Percentiles rank a stretch among this genome's conserved stretches.
Conservation (phyloP, 2,888 invertebrate species). For the Heliconius erato region DNA sequence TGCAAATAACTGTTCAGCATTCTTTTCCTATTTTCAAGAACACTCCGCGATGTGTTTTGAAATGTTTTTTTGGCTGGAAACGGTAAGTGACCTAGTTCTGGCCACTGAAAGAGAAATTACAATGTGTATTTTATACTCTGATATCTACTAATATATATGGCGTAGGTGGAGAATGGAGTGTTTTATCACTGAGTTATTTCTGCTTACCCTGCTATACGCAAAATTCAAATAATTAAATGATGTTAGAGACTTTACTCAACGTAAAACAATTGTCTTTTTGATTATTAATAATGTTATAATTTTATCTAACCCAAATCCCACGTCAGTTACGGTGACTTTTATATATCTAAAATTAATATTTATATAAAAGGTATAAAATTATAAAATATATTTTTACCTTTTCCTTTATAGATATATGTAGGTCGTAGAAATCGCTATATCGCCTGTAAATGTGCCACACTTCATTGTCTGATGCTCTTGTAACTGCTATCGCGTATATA, state of each 20-base stretch:
- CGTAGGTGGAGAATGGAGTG: not conserved
- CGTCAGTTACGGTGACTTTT: no score
- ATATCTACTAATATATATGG: not conserved
- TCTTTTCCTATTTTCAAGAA: constrained; percentile 93
- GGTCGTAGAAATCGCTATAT: constrained; percentile 97
- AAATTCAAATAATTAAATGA: no score
- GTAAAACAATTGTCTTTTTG: not conserved
- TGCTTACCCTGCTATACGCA: not conserved
- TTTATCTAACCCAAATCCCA: no score
- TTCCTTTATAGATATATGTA: constrained; percentile 93
- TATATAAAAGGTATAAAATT: no score
- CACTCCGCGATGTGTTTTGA: constrained; percentile 94
- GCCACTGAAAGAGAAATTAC: constrained; percentile 87
- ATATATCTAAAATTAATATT: no score
- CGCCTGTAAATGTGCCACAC: constrained; percentile 96
- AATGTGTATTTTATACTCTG: not conserved
- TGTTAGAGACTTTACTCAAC: not conserved
- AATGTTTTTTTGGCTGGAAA: constrained; percentile 98
- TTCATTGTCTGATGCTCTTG: constrained; percentile 88
- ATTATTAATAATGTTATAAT: not conserved
- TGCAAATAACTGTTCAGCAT: constrained; percentile 93
- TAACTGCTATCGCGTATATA: constrained; percentile 94
- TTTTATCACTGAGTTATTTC: no score
- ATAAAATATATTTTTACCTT: constrained; percentile 71
- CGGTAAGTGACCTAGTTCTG: constrained; percentile 90